Evolutionary conservation across 2,797 vertebrate species (phyloP).

Genomic region (Crocodylus rhombifer): DNA sequence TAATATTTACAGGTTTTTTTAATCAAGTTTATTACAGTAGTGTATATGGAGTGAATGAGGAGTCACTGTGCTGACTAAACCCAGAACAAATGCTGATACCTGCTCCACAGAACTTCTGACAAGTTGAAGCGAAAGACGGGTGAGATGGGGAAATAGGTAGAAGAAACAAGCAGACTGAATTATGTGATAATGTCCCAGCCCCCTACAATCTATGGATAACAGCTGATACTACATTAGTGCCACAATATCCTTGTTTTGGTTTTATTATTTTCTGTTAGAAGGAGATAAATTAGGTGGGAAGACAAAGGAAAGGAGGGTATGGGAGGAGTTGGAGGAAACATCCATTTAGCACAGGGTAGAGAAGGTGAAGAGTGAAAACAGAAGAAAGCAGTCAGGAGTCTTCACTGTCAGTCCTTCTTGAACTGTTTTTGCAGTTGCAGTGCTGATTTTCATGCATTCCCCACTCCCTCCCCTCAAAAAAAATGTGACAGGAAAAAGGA

Average conservation of each 20-base stretch:
- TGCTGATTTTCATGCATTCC: background rate
- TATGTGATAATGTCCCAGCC: background rate
- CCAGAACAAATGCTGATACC: background rate
- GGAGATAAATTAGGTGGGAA: background rate
- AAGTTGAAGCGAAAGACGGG: background rate
- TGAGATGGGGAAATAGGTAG: background rate
- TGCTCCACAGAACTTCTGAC: background rate
- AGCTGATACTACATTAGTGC: background rate
- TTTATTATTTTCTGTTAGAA: background rate
- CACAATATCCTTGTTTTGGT: background rate
- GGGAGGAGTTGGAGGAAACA: background rate
- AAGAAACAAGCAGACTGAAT: background rate
- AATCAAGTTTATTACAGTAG: background rate
- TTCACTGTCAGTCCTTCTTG: background rate
- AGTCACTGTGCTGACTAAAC: background rate
- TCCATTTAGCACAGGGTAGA: background rate
- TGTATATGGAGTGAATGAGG: background rate
- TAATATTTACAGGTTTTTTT: background rate
- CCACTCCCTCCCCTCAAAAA: background rate
- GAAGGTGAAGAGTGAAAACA: background rate
- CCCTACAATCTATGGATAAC: too few relatives aligned
- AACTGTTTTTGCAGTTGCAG: background rate
- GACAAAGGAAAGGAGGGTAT: background rate
- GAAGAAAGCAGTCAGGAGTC: background rate
- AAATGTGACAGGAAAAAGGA: accelerated